phyloP scores from a whole-genome alignment of 2,888 invertebrate species.

The Aproaerema taeniolella region DNA sequence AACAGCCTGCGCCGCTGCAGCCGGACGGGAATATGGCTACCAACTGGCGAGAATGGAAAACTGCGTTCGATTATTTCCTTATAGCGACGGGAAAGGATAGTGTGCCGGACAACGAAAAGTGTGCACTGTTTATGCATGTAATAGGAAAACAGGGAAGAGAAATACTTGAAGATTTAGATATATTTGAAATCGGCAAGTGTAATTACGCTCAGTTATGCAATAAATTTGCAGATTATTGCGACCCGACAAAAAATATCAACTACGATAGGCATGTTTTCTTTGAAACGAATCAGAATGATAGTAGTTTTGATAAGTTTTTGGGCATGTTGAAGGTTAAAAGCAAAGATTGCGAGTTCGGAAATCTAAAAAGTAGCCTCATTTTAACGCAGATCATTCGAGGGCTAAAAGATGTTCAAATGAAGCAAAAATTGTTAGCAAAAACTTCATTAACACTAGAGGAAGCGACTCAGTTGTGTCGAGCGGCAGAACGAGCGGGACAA shows the following conservation, averaged over 20 bases:
- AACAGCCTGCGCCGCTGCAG: slow-evolving; percentile 1
- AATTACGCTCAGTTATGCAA: background rate
- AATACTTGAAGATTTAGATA: no score
- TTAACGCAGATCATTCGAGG: background rate
- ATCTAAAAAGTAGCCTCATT: slow-evolving; percentile 1
- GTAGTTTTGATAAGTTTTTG: background rate
- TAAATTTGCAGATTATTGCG: background rate
- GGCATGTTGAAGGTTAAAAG: background rate
- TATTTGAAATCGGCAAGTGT: no score
- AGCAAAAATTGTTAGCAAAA: no score
- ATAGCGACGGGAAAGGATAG: no score
- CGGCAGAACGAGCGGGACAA: no score
- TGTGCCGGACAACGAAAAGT: background rate
- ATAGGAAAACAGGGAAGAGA: no score
- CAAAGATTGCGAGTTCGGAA: slow-evolving; percentile 1
- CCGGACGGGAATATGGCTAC: background rate
- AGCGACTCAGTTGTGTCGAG: no score
- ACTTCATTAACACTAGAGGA: no score
- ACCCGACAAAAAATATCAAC: background rate
- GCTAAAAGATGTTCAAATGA: no score
- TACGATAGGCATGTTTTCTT: background rate
- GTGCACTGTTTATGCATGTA: background rate
- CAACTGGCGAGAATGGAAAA: no score
- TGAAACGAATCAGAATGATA: no score
- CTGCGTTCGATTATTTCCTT: no score